Percentiles rank a stretch among this genome's conserved stretches.
phyloP scores from a whole-genome alignment of 2,113 vertebrate genomes.

The Planiliza haematocheilus region DNA sequence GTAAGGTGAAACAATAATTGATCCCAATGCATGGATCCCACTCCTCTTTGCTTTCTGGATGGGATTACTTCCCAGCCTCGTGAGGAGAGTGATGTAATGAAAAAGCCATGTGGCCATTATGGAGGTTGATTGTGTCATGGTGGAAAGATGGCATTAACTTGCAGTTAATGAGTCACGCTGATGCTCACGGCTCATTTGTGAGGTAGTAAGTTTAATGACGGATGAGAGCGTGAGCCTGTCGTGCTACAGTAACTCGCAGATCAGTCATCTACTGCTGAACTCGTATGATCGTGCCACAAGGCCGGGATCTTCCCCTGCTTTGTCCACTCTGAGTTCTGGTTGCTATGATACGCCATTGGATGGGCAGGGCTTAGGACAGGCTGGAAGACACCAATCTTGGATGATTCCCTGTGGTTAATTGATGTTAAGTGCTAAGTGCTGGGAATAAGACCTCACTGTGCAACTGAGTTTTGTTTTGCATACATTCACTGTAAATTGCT shows the following conservation, averaged over 20 bases:
- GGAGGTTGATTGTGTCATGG: constrained; percentile 19
- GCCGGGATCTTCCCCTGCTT: constrained; percentile 3
- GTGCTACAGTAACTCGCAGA: constrained; percentile 1
- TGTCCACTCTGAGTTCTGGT: constrained; percentile 23
- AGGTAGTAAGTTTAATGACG: constrained; percentile 3
- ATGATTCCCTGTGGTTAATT: constrained; percentile 50
- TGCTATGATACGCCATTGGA: constrained; percentile 46
- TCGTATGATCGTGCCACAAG: not conserved
- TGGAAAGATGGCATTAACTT: constrained; percentile 2
- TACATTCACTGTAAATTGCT: too few relatives aligned
- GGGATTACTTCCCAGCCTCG: constrained; percentile 38
- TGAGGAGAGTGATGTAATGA: constrained; percentile 36
- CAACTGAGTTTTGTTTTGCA: too few relatives aligned
- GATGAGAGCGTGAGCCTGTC: not conserved
- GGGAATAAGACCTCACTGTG: too few relatives aligned
- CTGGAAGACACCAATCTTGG: constrained; percentile 46
- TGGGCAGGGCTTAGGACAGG: constrained; percentile 5
- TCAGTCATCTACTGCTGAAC: constrained; percentile 5
- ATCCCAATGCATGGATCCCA: constrained; percentile 23
- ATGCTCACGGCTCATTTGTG: not conserved
- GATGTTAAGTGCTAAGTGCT: too few relatives aligned
- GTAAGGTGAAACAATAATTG: constrained; percentile 48
- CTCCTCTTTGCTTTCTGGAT: constrained; percentile 36
- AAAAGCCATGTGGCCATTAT: constrained; percentile 13
- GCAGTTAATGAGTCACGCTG: constrained; percentile 10